Percentiles rank a stretch among this genome's conserved stretches.
Conservation (phyloP, 2,113 vertebrate species). For the Cacatua alba region DNA sequence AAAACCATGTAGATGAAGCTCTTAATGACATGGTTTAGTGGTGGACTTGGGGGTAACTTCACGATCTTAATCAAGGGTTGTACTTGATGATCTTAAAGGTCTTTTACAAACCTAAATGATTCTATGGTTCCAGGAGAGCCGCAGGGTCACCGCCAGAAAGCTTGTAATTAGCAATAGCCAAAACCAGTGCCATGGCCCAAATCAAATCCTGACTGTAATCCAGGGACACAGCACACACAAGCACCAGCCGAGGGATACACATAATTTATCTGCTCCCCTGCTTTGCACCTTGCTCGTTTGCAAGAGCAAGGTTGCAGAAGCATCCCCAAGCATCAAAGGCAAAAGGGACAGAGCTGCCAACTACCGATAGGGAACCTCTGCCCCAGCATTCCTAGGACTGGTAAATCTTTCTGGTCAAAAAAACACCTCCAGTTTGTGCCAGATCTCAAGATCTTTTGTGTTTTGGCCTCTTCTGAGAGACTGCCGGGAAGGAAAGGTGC, state of each 20-base stretch:
- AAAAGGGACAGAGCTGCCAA: neutral
- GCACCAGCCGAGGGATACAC: neutral
- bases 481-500: neutral
- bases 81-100: neutral
- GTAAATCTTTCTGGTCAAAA: neutral
- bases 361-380: neutral
- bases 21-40: neutral
- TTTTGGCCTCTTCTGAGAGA: neutral
- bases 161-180: neutral
- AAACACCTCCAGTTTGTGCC: neutral
- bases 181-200: neutral
- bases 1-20: neutral
- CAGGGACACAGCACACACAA: neutral
- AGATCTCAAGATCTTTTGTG: neutral
- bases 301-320: rapidly evolving
- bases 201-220: neutral
- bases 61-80: neutral
- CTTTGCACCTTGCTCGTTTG: neutral
- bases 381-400: neutral
- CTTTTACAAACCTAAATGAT: neutral
- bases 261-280: neutral
- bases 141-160: neutral
- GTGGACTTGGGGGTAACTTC: neutral
- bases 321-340: neutral
- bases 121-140: neutral